Percentiles rank a stretch among this genome's conserved stretches.
Evolutionary conservation across 2,113 vertebrate genomes (phyloP).

Genomic region (Cynocephalus volans): DNA sequence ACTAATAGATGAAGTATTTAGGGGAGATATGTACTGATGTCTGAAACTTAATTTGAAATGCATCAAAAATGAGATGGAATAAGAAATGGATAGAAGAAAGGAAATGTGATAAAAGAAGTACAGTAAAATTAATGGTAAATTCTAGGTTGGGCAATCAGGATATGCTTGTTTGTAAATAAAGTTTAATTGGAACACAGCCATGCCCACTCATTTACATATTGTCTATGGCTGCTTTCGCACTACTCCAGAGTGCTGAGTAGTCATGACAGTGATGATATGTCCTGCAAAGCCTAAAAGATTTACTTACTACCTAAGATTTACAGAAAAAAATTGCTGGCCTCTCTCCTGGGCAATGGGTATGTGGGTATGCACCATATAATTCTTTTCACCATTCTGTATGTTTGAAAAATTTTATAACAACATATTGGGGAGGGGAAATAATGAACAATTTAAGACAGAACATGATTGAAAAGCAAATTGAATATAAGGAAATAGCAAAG

Average conservation of each 20-base stretch:
- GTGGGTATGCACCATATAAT: not conserved
- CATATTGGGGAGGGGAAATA: not conserved
- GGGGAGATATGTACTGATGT: not conserved
- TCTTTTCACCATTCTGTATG: not conserved
- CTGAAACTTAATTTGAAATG: not conserved
- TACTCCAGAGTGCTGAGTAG: not conserved
- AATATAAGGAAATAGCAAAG: not conserved
- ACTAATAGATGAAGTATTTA: not conserved
- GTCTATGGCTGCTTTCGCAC: not conserved
- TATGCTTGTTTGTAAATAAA: constrained; percentile 30
- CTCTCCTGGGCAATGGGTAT: not conserved
- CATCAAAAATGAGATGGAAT: not conserved
- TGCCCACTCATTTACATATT: not conserved
- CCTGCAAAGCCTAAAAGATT: not conserved
- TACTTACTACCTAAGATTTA: not conserved
- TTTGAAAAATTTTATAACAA: not conserved
- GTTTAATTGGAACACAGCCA: constrained; percentile 31
- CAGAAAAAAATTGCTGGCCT: not conserved
- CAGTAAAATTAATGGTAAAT: not conserved
- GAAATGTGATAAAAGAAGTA: not conserved
- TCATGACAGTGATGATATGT: not conserved
- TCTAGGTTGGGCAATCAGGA: not conserved
- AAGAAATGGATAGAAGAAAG: not conserved
- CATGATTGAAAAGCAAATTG: not conserved
- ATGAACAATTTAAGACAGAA: not conserved